phyloP scores from a whole-genome alignment of 2,888 invertebrate genomes.

The Trichogramma dendrolimi region DNA sequence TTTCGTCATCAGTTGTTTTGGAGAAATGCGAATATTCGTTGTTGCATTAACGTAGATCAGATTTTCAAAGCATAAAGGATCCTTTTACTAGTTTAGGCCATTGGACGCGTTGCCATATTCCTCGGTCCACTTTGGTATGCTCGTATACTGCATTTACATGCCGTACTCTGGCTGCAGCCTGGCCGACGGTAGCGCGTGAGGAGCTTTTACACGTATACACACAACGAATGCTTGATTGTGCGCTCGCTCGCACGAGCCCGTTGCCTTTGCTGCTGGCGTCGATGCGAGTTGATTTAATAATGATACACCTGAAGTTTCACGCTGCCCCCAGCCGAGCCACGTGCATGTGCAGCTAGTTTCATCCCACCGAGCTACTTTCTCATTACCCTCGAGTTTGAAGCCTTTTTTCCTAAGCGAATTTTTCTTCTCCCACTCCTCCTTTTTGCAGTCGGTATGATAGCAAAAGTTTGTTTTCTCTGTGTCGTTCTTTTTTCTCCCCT shows the following conservation, averaged over 20 bases:
- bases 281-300: conserved; percentile 15
- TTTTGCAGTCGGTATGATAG: neutral
- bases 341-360: neutral
- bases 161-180: too few relatives aligned
- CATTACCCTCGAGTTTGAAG: neutral
- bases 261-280: neutral
- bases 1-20: too few relatives aligned
- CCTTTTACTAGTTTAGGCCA: too few relatives aligned
- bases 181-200: too few relatives aligned
- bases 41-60: too few relatives aligned
- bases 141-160: too few relatives aligned
- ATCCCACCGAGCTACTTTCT: conserved; percentile 5
- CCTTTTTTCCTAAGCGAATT: neutral
- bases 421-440: neutral
- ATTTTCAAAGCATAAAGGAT: too few relatives aligned
- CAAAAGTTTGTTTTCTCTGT: conserved; percentile 1
- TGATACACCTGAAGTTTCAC: conserved; percentile 11
- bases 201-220: too few relatives aligned
- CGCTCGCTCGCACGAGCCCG: neutral
- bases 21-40: too few relatives aligned
- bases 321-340: neutral
- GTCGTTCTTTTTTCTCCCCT: neutral
- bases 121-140: too few relatives aligned
- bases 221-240: neutral
- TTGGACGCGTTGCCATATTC: too few relatives aligned